Conservation (phyloP, 30 jellyfish, hydroid and myxozoan species). For the Sanderia malayensis region DNA sequence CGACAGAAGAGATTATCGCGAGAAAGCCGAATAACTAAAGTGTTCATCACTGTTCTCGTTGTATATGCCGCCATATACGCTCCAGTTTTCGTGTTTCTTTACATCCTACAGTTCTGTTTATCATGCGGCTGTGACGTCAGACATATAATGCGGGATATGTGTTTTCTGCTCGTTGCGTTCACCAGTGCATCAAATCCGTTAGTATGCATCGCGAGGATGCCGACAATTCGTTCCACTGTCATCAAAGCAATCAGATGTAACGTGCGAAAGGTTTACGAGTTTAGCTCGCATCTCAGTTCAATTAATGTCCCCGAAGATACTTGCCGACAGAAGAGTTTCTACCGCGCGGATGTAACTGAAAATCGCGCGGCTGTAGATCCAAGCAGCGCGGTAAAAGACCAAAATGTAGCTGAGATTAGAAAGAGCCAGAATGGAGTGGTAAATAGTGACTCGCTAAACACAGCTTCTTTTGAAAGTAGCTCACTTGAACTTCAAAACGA, state of each 20-base stretch:
- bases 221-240: slow-evolving; percentile 72
- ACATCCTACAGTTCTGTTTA: slow-evolving; percentile 76
- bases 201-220: slow-evolving; percentile 80
- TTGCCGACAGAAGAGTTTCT: too few relatives aligned
- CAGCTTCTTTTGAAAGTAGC: too few relatives aligned
- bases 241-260: slow-evolving; percentile 13
- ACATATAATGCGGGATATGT: slow-evolving; percentile 88
- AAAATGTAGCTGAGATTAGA: too few relatives aligned
- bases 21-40: slow-evolving; percentile 56
- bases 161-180: slow-evolving; percentile 52
- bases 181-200: slow-evolving; percentile 86
- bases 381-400: too few relatives aligned
- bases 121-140: slow-evolving; percentile 70
- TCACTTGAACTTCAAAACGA: too few relatives aligned
- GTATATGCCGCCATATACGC: slow-evolving; percentile 51
- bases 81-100: slow-evolving; percentile 69
- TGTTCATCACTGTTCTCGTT: slow-evolving; percentile 59
- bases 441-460: too few relatives aligned
- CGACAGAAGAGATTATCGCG: slow-evolving; percentile 11
- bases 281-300: background rate
- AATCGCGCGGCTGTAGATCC: too few relatives aligned
- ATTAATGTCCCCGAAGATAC: too few relatives aligned
- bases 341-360: too few relatives aligned
- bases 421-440: too few relatives aligned
- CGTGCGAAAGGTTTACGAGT: background rate